phyloP scores from a whole-genome alignment of 92 coral and sea anemone species.

The Epizoanthus fatuus region DNA sequence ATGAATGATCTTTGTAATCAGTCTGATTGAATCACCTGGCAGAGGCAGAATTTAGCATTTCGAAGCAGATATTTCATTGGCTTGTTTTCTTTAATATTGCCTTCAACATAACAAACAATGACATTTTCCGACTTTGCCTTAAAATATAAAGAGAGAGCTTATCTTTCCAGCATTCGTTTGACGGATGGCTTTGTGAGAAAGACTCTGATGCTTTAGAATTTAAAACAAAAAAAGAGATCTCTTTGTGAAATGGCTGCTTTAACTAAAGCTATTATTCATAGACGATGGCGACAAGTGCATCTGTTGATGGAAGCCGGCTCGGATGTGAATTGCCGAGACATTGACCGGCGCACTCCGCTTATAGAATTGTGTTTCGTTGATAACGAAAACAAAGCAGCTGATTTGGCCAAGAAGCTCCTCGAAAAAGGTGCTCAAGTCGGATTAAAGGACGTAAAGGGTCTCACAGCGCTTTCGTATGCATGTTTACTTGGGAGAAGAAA shows the following conservation, averaged over 20 bases:
- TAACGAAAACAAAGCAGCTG: conserved; percentile 73
- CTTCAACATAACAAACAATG: neutral
- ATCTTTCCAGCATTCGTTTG: neutral
- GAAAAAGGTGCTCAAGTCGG: conserved; percentile 80
- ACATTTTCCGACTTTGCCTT: neutral
- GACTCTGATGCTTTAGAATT: neutral
- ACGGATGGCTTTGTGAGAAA: neutral
- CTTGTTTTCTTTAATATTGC: neutral
- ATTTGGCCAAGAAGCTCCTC: conserved; percentile 74
- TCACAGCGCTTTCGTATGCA: conserved; percentile 79
- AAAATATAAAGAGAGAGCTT: neutral
- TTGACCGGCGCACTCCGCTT: conserved; percentile 71
- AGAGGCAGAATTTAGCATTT: neutral
- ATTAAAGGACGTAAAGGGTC: conserved; percentile 73
- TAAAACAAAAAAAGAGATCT: neutral
- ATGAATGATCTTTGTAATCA: neutral
- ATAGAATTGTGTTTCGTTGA: conserved; percentile 89
- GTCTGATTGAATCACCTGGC: conserved; percentile 22
- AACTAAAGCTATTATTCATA: conserved; percentile 65
- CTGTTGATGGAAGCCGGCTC: conserved; percentile 80
- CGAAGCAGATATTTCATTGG: conserved; percentile 14
- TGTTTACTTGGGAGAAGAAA: conserved; percentile 72
- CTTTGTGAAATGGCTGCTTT: conserved; percentile 73
- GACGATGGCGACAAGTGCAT: conserved; percentile 88
- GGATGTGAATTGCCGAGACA: conserved; percentile 75